Conservation (phyloP, 2,797 vertebrate genomes). For the Garrulus glandarius region DNA sequence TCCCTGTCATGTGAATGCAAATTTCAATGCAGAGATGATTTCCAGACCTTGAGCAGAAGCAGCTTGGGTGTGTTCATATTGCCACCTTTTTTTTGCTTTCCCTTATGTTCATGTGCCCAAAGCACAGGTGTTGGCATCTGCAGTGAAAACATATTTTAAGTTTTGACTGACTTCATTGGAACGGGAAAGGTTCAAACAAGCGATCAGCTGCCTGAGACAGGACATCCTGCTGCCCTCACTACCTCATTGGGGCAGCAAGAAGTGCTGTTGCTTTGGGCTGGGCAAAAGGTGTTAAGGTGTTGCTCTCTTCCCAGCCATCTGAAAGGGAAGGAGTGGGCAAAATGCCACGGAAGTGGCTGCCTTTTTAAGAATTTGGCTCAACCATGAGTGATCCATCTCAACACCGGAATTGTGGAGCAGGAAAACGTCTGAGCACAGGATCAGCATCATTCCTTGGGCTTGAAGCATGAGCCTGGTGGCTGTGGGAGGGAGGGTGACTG, state of each 20-base stretch:
- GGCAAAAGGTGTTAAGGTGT: background rate
- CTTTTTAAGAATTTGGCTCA: background rate
- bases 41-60: constrained; percentile 6
- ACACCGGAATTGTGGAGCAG: accelerated
- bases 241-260: background rate
- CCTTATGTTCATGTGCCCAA: background rate
- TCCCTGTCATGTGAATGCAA: constrained; percentile 44
- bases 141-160: background rate
- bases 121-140: background rate
- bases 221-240: background rate
- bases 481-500: background rate
- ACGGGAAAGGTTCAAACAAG: background rate
- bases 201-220: background rate
- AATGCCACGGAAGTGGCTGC: background rate
- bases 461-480: background rate
- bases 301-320: background rate
- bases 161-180: background rate
- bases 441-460: background rate
- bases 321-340: background rate
- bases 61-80: background rate
- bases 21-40: constrained; percentile 39
- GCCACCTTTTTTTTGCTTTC: background rate
- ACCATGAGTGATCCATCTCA: background rate
- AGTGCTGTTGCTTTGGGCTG: background rate
- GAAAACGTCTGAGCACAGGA: background rate